Conservation (phyloP, 2,113 vertebrate genomes). For the Bombycilla garrulus region DNA sequence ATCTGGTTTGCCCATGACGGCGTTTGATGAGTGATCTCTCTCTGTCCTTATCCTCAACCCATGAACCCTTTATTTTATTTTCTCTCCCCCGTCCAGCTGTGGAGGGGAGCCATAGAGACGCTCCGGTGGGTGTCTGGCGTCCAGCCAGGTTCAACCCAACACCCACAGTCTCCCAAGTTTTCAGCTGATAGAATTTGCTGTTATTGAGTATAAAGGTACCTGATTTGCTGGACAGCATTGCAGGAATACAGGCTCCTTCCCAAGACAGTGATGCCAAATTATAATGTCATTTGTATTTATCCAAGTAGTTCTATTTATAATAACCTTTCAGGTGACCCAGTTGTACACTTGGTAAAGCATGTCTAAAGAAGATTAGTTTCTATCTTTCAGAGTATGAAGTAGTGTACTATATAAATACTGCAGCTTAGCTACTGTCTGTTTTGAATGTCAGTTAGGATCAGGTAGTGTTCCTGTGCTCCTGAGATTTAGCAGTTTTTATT, state of each 20-base stretch:
- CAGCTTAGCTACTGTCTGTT: slow-evolving; percentile 8
- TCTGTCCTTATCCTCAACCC: background rate
- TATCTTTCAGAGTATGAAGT: background rate
- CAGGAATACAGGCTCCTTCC: background rate
- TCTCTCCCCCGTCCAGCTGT: background rate
- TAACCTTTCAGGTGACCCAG: slow-evolving; percentile 30
- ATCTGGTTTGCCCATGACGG: background rate
- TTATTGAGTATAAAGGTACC: background rate
- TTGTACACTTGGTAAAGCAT: background rate
- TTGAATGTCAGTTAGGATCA: slow-evolving; percentile 43
- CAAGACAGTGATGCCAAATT: background rate
- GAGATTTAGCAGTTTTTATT: slow-evolving; percentile 36
- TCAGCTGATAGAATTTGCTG: background rate
- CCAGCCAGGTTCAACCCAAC: background rate
- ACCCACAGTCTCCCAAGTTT: background rate
- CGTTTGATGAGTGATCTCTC: background rate
- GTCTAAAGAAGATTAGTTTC: slow-evolving; percentile 31
- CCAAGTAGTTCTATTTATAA: slow-evolving; percentile 33
- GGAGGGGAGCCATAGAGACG: background rate
- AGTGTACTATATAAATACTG: slow-evolving; percentile 12
- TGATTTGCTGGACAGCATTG: background rate
- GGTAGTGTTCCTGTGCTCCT: slow-evolving; percentile 6
- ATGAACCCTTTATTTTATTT: background rate
- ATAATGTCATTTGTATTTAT: background rate
- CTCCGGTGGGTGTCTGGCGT: background rate